Conservation (phyloP, 2,113 vertebrate genomes). For the Hepsetus odoe region DNA sequence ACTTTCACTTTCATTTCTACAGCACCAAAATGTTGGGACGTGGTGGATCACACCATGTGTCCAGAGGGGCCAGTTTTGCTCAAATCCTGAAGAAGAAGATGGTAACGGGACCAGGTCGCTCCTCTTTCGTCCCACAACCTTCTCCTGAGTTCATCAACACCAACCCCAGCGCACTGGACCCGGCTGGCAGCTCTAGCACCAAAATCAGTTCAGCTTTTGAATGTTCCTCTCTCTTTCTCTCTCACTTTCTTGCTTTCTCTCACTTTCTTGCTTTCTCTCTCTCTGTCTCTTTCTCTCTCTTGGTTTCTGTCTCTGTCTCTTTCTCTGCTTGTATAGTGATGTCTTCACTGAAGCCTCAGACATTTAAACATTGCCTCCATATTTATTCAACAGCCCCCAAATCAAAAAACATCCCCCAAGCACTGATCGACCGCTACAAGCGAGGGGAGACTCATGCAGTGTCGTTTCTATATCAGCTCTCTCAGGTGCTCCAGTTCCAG, state of each 20-base stretch:
- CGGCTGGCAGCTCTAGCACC: neutral
- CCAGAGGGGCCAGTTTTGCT: slow-evolving; percentile 27
- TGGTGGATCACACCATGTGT: slow-evolving; percentile 18
- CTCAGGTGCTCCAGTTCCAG: slow-evolving; percentile 71
- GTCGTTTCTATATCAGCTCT: slow-evolving; percentile 84
- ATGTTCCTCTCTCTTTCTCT: too few relatives aligned
- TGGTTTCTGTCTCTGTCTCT: too few relatives aligned
- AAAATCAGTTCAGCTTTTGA: slow-evolving; percentile 46
- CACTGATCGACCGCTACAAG: slow-evolving; percentile 78
- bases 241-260: too few relatives aligned
- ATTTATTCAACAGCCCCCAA: slow-evolving; percentile 41
- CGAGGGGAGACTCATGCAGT: slow-evolving; percentile 77
- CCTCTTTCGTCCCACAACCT: slow-evolving; percentile 2
- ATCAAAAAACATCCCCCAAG: slow-evolving; percentile 60
- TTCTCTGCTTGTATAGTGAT: neutral
- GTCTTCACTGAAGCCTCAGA: neutral
- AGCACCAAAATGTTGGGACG: neutral
- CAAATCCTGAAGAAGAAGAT: slow-evolving; percentile 15
- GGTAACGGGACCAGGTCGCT: neutral
- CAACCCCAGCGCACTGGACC: neutral
- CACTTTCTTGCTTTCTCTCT: neutral
- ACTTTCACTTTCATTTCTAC: too few relatives aligned
- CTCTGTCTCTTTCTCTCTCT: neutral
- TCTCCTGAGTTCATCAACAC: slow-evolving; percentile 1
- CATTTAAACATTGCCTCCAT: neutral